Conservation (phyloP, 1,140 invertebrate species). For the Bombus superbus region DNA sequence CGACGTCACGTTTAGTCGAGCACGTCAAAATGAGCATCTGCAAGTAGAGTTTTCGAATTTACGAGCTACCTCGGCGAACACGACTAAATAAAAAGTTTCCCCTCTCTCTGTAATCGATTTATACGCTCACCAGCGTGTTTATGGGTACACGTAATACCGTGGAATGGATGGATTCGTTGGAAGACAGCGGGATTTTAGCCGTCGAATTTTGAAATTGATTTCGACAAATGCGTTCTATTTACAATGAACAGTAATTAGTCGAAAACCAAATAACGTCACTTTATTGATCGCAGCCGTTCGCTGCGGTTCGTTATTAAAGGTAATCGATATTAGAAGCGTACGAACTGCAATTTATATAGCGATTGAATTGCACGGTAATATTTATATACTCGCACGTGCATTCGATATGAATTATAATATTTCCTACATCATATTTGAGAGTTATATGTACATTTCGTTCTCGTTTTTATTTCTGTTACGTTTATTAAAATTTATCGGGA, state of each 20-base stretch:
- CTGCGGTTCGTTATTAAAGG: no score
- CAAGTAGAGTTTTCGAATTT: slow-evolving; percentile 66
- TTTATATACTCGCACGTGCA: no score
- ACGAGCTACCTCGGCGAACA: slow-evolving; percentile 46
- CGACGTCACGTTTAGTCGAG: slow-evolving; percentile 64
- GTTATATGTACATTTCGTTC: neutral
- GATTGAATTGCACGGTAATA: no score
- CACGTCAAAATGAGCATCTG: slow-evolving; percentile 66
- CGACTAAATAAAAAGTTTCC: slow-evolving; percentile 54
- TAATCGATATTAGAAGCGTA: no score
- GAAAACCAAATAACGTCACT: no score
- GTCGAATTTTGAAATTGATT: no score
- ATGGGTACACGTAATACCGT: slow-evolving; percentile 19
- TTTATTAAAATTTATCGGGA: neutral
- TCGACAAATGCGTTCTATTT: no score
- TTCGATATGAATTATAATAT: no score
- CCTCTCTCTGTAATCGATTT: slow-evolving; percentile 52
- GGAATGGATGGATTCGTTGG: neutral
- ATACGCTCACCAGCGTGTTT: neutral
- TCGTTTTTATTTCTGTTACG: neutral
- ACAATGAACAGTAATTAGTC: no score
- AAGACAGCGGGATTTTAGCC: slow-evolving; percentile 40
- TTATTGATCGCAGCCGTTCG: no score
- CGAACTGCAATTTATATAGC: no score
- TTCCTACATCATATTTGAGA: no score